These are phyloP conservation scores for Trachelus iudaicus DNA, from an alignment of 2,888 invertebrate species.

Conservation along the genomic window DNA sequence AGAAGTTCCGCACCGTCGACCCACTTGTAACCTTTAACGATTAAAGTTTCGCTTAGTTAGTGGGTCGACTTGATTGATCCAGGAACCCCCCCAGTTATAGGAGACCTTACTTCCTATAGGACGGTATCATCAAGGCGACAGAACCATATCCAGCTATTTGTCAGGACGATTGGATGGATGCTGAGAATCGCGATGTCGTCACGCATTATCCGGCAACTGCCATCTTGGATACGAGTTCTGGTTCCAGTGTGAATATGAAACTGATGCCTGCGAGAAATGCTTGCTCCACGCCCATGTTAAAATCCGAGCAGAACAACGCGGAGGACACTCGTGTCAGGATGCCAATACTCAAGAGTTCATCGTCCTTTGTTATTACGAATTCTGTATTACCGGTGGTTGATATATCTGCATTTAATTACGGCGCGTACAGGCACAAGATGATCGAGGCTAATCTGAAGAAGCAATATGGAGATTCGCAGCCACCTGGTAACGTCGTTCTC, in stretches of 20 bases:
- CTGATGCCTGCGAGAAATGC: conserved; percentile 30
- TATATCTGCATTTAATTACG: conserved; percentile 46
- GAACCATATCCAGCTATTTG: neutral
- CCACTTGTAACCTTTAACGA: neutral
- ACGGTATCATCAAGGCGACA: neutral
- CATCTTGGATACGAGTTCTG: conserved; percentile 41
- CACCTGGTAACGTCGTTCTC: conserved; percentile 55
- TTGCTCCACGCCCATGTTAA: conserved; percentile 40
- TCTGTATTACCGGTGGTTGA: conserved; percentile 39
- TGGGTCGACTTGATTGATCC: neutral
- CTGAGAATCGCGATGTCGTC: conserved; percentile 32
- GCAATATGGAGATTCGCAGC: conserved; percentile 48
- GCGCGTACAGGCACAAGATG: conserved; percentile 47
- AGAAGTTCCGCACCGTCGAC: neutral
- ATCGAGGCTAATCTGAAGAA: conserved; percentile 47
- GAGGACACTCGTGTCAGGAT: neutral
- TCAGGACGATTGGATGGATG: conserved; percentile 3
- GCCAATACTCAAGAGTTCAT: conserved; percentile 31
- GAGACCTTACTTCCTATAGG: neutral
- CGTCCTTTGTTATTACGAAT: conserved; percentile 38
- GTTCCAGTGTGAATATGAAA: conserved; percentile 37
- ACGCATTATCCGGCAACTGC: conserved; percentile 44
- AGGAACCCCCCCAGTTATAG: neutral
- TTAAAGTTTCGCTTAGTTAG: neutral
- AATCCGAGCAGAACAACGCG: neutral